phyloP scores from a whole-genome alignment of 2,797 vertebrate genomes.

The Rhabdomys pumilio region DNA sequence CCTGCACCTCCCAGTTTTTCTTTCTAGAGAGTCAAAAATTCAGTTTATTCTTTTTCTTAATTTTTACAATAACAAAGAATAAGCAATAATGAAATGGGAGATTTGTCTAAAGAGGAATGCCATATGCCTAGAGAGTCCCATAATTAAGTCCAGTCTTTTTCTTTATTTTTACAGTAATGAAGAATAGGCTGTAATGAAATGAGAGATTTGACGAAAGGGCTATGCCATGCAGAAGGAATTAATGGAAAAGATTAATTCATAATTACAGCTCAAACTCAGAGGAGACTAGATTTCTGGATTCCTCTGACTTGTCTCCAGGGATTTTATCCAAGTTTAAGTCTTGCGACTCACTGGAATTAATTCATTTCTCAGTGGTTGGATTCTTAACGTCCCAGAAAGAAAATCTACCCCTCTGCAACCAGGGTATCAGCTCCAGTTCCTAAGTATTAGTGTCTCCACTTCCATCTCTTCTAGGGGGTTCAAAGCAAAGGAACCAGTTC shows the following conservation, averaged over 20 bases:
- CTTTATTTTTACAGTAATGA: neutral
- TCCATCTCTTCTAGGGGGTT: neutral
- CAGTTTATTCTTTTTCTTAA: neutral
- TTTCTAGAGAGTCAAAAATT: neutral
- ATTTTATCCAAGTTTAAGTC: neutral
- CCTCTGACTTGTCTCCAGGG: neutral
- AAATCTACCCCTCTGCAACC: neutral
- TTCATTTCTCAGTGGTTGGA: neutral
- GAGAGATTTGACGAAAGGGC: neutral
- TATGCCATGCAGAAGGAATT: neutral
- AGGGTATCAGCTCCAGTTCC: neutral
- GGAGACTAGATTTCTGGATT: neutral
- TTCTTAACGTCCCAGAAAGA: neutral
- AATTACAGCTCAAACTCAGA: neutral
- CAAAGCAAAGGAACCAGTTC: neutral
- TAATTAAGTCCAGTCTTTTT: neutral
- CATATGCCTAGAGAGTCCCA: neutral
- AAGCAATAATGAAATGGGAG: neutral
- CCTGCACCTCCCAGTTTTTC: fast-evolving
- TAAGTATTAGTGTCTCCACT: neutral
- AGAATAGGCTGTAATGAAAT: neutral
- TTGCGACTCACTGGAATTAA: neutral
- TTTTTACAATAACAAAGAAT: neutral
- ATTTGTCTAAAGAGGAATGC: neutral
- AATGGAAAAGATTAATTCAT: neutral